These are phyloP conservation scores for Henricia sp. DNA, from an alignment of 53 echinoderm and acorn worm genomes.

Conservation along the genomic window DNA sequence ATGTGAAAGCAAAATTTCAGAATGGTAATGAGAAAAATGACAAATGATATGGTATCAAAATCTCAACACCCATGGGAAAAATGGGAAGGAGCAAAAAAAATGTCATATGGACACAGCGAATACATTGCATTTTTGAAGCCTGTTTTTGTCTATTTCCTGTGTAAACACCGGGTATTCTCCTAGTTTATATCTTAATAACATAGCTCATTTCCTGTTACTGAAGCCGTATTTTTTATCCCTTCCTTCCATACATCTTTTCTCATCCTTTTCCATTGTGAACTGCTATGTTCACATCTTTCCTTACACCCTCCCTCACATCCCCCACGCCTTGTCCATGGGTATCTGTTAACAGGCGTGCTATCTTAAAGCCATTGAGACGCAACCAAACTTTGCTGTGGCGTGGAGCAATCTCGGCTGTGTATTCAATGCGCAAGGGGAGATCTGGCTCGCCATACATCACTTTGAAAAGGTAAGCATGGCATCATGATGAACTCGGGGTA, in stretches of 20 bases:
- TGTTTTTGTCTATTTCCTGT: conserved; percentile 35
- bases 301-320: conserved; percentile 37
- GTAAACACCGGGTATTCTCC: conserved; percentile 48
- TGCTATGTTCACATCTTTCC: neutral
- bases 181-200: conserved; percentile 21
- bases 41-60: too few species aligned
- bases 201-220: conserved; percentile 23
- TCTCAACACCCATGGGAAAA: too few species aligned
- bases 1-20: too few species aligned
- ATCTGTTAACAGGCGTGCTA: conserved; percentile 85
- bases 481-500: too few species aligned
- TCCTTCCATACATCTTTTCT: conserved; percentile 29
- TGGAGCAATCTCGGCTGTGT: conserved; percentile 99
- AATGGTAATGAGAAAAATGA: too few species aligned
- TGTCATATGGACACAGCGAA: too few species aligned
- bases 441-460: conserved; percentile 98
- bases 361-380: conserved; percentile 97
- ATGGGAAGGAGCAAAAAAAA: too few species aligned
- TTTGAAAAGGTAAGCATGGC: conserved; percentile 98
- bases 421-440: conserved; percentile 97
- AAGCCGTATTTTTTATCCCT: conserved; percentile 40
- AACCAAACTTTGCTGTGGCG: conserved; percentile 98
- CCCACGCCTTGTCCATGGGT: conserved; percentile 23
- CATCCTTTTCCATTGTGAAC: neutral
- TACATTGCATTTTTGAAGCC: neutral